Conservation (phyloP, 2,888 invertebrate species). For the Altica lythri region DNA sequence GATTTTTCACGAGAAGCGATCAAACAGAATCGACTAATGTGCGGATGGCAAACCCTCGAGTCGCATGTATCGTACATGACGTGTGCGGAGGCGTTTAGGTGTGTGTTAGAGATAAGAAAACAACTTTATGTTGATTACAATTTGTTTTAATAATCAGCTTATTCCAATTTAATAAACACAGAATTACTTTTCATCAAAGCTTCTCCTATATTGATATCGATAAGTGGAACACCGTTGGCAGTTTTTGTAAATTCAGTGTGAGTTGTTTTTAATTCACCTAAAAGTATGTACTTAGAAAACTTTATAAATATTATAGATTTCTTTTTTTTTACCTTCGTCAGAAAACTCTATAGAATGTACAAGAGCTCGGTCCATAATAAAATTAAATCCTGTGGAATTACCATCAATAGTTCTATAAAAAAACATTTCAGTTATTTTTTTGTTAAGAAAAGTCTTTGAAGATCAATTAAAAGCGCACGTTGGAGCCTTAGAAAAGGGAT, state of each 20-base stretch:
- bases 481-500: too few species aligned
- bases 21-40: too few species aligned
- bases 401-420: conserved; percentile 24
- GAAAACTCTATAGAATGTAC: not conserved
- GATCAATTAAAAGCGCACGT: too few species aligned
- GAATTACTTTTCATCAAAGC: not conserved
- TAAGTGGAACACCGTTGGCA: conserved; percentile 17
- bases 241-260: conserved; percentile 4
- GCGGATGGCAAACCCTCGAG: too few species aligned
- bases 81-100: too few species aligned
- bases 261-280: not conserved
- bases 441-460: conserved; percentile 10
- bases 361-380: not conserved
- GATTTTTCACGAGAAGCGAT: too few species aligned
- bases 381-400: not conserved
- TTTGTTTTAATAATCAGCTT: too few species aligned
- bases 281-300: not conserved
- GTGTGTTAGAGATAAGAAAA: too few species aligned
- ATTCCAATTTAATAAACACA: too few species aligned
- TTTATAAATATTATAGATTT: not conserved
- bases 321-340: conserved; percentile 6
- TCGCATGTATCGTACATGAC: too few species aligned
- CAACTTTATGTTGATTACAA: too few species aligned
- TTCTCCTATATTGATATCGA: conserved; percentile 12
- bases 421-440: not conserved